Evolutionary conservation across 2,888 invertebrate genomes (phyloP).

Genomic region (Leptopilina syphax): DNA sequence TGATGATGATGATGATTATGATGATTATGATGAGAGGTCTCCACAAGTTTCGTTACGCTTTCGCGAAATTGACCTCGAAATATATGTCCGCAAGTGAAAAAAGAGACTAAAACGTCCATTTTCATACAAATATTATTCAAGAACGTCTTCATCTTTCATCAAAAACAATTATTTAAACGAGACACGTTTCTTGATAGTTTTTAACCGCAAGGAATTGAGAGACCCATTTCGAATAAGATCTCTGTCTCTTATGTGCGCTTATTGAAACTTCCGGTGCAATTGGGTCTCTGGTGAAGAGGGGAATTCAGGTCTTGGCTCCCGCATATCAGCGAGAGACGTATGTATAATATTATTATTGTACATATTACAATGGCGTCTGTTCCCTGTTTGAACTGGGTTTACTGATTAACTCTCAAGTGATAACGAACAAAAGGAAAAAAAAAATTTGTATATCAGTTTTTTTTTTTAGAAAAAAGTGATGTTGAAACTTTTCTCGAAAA

Average conservation of each 20-base stretch:
- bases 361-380: background rate
- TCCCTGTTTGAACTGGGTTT: too few species aligned
- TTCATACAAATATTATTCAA: background rate
- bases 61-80: constrained; percentile 31
- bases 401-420: too few species aligned
- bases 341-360: background rate
- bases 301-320: constrained; percentile 21
- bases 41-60: constrained; percentile 42
- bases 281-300: constrained; percentile 25
- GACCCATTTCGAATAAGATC: constrained; percentile 41
- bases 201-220: constrained; percentile 1
- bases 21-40: constrained; percentile 43
- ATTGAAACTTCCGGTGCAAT: constrained; percentile 70
- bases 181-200: constrained; percentile 10
- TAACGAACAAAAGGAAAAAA: too few species aligned
- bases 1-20: background rate
- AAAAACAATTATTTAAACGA: constrained; percentile 15
- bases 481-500: too few species aligned
- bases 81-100: constrained; percentile 9
- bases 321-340: background rate
- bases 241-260: constrained; percentile 54
- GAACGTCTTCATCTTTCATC: constrained; percentile 3
- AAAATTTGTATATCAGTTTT: too few species aligned
- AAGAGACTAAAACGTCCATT: background rate
- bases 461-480: too few species aligned